Evolutionary conservation across 2,113 vertebrate genomes (phyloP).

Genomic region (Carlito syrichta): DNA sequence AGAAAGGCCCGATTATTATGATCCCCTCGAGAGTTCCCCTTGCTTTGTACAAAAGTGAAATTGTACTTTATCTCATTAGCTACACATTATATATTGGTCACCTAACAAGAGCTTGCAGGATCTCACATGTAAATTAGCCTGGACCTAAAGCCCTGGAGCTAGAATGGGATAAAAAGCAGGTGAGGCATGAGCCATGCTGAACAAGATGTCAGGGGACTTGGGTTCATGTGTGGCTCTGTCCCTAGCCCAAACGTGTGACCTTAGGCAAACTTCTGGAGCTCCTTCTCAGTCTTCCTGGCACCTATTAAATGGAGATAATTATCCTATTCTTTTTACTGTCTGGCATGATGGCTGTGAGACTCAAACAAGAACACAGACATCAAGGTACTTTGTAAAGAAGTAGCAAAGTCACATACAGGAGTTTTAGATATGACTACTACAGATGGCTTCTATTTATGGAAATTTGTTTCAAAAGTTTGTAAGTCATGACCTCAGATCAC

Average conservation of each 20-base stretch:
- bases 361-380: neutral
- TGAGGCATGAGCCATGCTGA: neutral
- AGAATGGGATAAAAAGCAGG: neutral
- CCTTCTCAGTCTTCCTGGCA: neutral
- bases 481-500: neutral
- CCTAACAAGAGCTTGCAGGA: slow-evolving; percentile 39
- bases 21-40: slow-evolving; percentile 35
- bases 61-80: slow-evolving; percentile 59
- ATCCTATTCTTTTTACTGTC: neutral
- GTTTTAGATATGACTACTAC: neutral
- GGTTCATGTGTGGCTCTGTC: neutral
- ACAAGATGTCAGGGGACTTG: neutral
- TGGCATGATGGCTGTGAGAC: neutral
- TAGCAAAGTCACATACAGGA: neutral
- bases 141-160: neutral
- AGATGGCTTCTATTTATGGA: neutral
- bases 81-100: slow-evolving; percentile 43
- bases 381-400: neutral
- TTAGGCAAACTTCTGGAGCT: neutral
- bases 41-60: slow-evolving; percentile 52
- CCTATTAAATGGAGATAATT: neutral
- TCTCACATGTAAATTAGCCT: slow-evolving; percentile 57
- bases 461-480: neutral
- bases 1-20: slow-evolving; percentile 41
- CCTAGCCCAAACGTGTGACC: neutral